These are phyloP conservation scores for Leiothrix lutea DNA, from an alignment of 2,113 vertebrate species.

Conservation along the genomic window DNA sequence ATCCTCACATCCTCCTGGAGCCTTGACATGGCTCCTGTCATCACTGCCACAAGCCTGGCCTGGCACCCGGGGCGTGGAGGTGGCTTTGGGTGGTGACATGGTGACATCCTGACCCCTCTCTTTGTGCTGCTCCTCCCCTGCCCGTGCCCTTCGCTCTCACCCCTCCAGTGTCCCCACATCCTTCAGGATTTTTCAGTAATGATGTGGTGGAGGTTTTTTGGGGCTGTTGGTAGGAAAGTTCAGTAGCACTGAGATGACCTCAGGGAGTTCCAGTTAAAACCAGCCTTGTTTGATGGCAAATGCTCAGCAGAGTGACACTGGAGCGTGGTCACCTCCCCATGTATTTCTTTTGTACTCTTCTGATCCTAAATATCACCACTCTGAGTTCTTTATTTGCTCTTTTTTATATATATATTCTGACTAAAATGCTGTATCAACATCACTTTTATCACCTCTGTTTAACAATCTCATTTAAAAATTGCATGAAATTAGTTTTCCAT, in stretches of 20 bases:
- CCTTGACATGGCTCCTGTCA: accelerated
- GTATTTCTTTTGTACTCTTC: neutral
- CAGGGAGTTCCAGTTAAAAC: neutral
- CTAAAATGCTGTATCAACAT: neutral
- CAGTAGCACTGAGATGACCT: neutral
- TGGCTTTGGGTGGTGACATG: neutral
- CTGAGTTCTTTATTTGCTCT: neutral
- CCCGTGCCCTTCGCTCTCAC: accelerated
- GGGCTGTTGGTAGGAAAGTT: neutral
- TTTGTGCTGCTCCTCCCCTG: neutral
- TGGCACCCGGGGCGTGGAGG: neutral
- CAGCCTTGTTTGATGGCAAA: neutral
- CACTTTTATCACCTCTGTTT: neutral
- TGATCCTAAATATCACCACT: neutral
- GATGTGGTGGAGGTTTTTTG: neutral
- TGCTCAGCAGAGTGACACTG: neutral
- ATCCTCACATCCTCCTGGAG: neutral
- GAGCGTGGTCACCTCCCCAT: neutral
- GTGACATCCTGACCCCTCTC: neutral
- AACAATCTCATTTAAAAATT: neutral
- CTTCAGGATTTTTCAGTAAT: neutral
- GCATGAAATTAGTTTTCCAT: neutral
- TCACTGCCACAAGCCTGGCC: neutral
- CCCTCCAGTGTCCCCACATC: accelerated
- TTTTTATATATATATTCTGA: neutral